Evolutionary conservation across 2,113 vertebrate species (phyloP).

Genomic region (Chaetura pelagica): DNA sequence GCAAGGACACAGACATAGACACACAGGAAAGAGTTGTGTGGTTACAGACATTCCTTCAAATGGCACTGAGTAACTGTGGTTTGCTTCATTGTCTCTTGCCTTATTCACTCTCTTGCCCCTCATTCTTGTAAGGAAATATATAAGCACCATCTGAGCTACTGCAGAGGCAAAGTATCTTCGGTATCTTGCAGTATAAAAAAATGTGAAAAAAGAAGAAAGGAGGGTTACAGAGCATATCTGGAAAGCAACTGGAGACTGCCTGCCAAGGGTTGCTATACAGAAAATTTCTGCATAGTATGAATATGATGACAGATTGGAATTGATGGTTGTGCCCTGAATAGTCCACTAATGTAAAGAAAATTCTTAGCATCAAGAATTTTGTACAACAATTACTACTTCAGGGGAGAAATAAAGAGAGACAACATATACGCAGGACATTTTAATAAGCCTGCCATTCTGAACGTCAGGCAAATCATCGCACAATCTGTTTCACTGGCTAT

Average conservation of each 20-base stretch:
- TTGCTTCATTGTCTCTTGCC: background rate
- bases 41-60: background rate
- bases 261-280: rapidly evolving
- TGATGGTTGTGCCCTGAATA: background rate
- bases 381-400: background rate
- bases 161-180: background rate
- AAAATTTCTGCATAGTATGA: background rate
- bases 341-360: background rate
- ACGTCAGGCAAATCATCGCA: background rate
- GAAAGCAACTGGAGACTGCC: background rate
- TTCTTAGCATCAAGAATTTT: background rate
- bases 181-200: background rate
- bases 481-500: background rate
- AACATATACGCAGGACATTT: background rate
- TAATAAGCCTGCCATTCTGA: background rate
- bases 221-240: background rate
- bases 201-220: background rate
- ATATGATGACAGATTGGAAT: background rate
- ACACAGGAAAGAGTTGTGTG: background rate
- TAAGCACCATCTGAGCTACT: background rate
- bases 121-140: background rate
- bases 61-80: background rate
- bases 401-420: background rate
- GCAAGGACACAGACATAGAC: background rate
- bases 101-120: background rate